Conservation (phyloP, 2,888 invertebrate genomes). For the Phengaris alcon region DNA sequence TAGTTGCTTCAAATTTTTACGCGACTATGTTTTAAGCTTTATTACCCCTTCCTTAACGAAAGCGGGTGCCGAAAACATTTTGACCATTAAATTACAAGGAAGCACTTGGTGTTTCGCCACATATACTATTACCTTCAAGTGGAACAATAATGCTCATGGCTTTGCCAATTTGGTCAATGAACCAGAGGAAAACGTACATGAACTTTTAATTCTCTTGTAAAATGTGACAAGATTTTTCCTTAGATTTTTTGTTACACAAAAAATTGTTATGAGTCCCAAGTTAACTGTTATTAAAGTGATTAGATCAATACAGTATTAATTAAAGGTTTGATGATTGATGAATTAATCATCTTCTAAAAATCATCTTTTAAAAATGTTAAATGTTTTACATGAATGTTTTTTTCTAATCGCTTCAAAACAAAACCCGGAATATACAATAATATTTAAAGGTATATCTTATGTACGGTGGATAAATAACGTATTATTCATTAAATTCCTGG, state of each 20-base stretch:
- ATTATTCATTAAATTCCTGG: too few relatives aligned
- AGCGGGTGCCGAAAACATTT: slow-evolving; percentile 10
- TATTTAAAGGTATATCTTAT: too few relatives aligned
- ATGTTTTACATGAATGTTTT: too few relatives aligned
- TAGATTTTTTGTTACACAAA: not conserved
- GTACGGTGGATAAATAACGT: too few relatives aligned
- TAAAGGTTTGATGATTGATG: too few relatives aligned
- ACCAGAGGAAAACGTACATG: slow-evolving; percentile 18
- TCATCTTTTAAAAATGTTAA: too few relatives aligned
- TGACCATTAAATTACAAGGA: slow-evolving; percentile 4
- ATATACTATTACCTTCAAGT: slow-evolving; percentile 23
- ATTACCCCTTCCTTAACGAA: not conserved
- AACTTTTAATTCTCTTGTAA: slow-evolving; percentile 10
- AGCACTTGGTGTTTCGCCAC: slow-evolving; percentile 20
- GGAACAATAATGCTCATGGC: slow-evolving; percentile 22
- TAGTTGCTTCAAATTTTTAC: not conserved
- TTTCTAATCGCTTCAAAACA: too few relatives aligned
- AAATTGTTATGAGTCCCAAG: not conserved
- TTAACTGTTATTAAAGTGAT: not conserved
- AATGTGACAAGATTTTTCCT: not conserved
- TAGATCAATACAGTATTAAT: too few relatives aligned
- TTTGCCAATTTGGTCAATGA: slow-evolving; percentile 25
- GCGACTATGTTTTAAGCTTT: not conserved
- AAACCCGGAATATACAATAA: too few relatives aligned
- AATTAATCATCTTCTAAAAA: too few relatives aligned